Evolutionary conservation across 1,140 invertebrate species (phyloP).

Genomic region (Heliconius melpomene): DNA sequence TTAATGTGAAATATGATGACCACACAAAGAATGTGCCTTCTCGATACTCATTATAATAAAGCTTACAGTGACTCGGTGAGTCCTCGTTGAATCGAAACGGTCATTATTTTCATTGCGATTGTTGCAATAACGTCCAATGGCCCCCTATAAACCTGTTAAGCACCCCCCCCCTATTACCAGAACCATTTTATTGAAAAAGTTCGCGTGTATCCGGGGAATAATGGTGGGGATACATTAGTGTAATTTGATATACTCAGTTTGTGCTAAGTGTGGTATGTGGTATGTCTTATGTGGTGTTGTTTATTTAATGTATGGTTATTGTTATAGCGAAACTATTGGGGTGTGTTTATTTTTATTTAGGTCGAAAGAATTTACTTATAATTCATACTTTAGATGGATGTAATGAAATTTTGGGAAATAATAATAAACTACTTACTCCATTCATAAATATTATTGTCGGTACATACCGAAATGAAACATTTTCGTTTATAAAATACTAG

Average conservation of each 20-base stretch:
- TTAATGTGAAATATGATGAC: background rate
- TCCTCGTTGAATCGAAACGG: slow-evolving; percentile 40
- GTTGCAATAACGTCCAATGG: slow-evolving; percentile 48
- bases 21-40: background rate
- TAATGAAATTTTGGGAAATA: too few relatives aligned
- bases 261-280: background rate
- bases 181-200: slow-evolving; percentile 49
- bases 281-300: background rate
- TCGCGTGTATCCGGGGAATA: slow-evolving; percentile 34
- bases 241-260: background rate
- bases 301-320: background rate
- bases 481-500: too few relatives aligned
- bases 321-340: background rate
- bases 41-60: slow-evolving; percentile 4
- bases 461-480: too few relatives aligned
- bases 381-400: background rate
- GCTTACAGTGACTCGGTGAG: slow-evolving; percentile 7
- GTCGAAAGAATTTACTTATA: background rate
- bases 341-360: background rate
- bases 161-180: slow-evolving; percentile 43
- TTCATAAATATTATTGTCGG: too few relatives aligned
- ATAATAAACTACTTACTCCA: too few relatives aligned
- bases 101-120: slow-evolving; percentile 52
- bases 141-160: slow-evolving; percentile 48
- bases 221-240: slow-evolving; percentile 18